Evolutionary conservation across 2,888 invertebrate species (phyloP), one percentile per base, ranked within the genome.

Genomic region (Spicauda simplicius): DNA sequence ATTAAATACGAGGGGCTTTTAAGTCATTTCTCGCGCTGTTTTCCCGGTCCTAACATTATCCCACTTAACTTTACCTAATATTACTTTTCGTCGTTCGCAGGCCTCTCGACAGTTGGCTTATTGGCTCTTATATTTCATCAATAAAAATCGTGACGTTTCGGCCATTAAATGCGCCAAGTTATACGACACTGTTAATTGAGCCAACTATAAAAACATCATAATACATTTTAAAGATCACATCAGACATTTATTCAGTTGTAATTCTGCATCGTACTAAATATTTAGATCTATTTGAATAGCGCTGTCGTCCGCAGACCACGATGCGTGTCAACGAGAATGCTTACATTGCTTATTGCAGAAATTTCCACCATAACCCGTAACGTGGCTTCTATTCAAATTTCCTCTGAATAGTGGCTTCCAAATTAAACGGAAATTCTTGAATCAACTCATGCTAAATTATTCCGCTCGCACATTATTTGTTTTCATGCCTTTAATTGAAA

Each of bases 61-160:
- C 48, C 66, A 48, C 56, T 60, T 60, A 63, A 63, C 63, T 55
- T 63, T 55, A 55, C 63, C 63, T 54, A 67, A 61, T 67, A 67
- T 61, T 61, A 67, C 61, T 61, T 61, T 54, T 33, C 41, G 50
- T 52, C 30, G 52, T 61, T 37, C 18, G 41, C 37, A n/a, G 18
- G 41, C 54, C 20, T 60, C 61, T 67, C 67, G 60, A 61, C 56
- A 61, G 60, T 54, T 67, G 48, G 61, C 61, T 67, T 67, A 66
- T 66, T 66, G 55, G 55, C 66, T 55, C 20, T 61, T 60, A 67
- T 67, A 67, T 61, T 61, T 67, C 56, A 56, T 67, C 60, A 56
- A n/a, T 50, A 55, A 61, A 66, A 67, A 52, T 61, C 18, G 20
- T 20, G 10, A 18, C 54, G 50, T 61, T 41, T 52, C 56, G 20